Conservation (phyloP, 2,888 invertebrate species). For the Cancer borealis region DNA sequence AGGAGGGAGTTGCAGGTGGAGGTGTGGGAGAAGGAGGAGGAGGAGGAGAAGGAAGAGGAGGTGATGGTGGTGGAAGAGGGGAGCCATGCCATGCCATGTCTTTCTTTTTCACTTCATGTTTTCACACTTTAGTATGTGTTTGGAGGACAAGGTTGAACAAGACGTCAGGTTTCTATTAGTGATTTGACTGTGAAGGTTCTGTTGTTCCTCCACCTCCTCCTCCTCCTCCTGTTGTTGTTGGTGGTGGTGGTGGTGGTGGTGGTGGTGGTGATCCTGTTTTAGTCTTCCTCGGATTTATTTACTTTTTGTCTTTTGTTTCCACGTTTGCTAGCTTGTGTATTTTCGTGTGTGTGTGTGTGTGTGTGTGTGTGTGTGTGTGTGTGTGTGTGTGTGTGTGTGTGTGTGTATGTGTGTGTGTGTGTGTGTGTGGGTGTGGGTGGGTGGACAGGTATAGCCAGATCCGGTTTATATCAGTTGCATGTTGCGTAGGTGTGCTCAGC, state of each 20-base stretch:
- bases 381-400: background rate
- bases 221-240: background rate
- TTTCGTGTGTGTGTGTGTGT: background rate
- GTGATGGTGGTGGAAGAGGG: background rate
- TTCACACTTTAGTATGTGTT: background rate
- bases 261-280: background rate
- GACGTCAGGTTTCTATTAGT: background rate
- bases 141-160: background rate
- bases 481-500: too few relatives aligned
- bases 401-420: constrained; percentile 9
- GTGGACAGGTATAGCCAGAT: too few relatives aligned
- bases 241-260: background rate
- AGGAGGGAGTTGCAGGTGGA: background rate
- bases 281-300: background rate
- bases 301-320: too few relatives aligned
- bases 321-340: too few relatives aligned
- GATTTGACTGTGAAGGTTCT: background rate
- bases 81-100: background rate
- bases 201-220: background rate
- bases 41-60: background rate
- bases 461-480: too few relatives aligned
- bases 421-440: background rate
- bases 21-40: background rate
- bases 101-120: background rate
- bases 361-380: constrained; percentile 20